phyloP scores from a whole-genome alignment of 2,888 invertebrate genomes.

The Ceramica pisi region DNA sequence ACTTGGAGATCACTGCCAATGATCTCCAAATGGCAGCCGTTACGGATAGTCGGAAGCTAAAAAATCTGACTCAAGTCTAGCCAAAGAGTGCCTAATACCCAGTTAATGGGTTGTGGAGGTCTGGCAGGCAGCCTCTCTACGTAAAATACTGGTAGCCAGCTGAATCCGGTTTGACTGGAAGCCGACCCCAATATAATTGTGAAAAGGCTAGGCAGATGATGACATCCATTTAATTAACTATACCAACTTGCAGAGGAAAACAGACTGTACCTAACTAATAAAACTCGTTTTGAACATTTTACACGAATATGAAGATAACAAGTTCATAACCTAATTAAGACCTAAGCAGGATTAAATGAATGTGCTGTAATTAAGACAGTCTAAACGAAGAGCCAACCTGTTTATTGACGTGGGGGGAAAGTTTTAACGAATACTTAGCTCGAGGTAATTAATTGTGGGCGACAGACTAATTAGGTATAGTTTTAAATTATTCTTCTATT shows the following conservation, averaged over 20 bases:
- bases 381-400: conserved; percentile 46
- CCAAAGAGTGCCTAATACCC: too few species aligned
- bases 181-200: too few species aligned
- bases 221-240: neutral
- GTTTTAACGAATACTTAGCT: conserved; percentile 62
- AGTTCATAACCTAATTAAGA: conserved; percentile 32
- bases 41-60: too few species aligned
- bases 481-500: too few species aligned
- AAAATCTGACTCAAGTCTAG: too few species aligned
- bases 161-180: too few species aligned
- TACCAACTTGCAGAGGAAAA: conserved; percentile 19
- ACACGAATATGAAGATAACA: conserved; percentile 20
- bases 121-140: too few species aligned
- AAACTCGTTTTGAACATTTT: conserved; percentile 13
- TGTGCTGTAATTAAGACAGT: conserved; percentile 31
- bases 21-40: too few species aligned
- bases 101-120: too few species aligned
- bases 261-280: neutral
- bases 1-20: too few species aligned
- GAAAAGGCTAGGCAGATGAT: too few species aligned
- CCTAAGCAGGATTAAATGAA: conserved; percentile 41
- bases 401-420: conserved; percentile 55
- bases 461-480: conserved; percentile 40
- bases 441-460: conserved; percentile 35
- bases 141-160: too few species aligned